Base-by-base conservation (phyloP, 2,797 vertebrate genomes). In the Manis pentadactyla region DNA sequence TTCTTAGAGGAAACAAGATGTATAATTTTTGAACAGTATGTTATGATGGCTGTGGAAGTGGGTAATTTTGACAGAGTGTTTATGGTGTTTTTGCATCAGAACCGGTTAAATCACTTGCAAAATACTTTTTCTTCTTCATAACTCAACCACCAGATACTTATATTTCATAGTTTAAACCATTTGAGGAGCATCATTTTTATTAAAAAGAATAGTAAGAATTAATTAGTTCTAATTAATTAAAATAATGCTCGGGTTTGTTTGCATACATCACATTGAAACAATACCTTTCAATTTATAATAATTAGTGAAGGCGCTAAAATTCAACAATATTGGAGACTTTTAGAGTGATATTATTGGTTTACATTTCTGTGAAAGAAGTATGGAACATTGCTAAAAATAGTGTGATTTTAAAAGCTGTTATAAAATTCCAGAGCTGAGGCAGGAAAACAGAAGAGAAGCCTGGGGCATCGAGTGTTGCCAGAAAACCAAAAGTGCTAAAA, bases 21-120 rank as follows among this genome's bases (percentile, higher is more conserved):
- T 87, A 15, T 96, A 96, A 89, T 91, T 94, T 95, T 96, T 97
- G 68, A 97, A 73, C 69, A 64, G 85, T 90, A 81, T 42, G 57
- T 87, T 96, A 74, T 75, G 42, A 86, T 0, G 2, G n/a, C 53
- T 82, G 21, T 68, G 39, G 25, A 86, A 51, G 10, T 61, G 1
- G 19, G 12, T 68, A 85, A 95, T 95, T 97, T 94, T 81, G 78
- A 90, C 23, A 77, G 13, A 1, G 4, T 23, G 53, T 84, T 95
- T 96, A 15, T 61, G 11, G 21, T 61, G 39, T 3, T 49, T 90
- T 13, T 46, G 46, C 39, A 0, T 93, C 71, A 84, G 78, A 96
- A 89, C 27, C 85, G 82, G 61, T 68, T 81, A 93, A 86, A 71
- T 95, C 75, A 23, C 57, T 93, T 71, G 88, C 46, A 71, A 93